A percentile compares a stretch with the other conserved stretches of the same genome.
phyloP scores from a whole-genome alignment of 2,888 invertebrate genomes.

The Coelinius sp. region DNA sequence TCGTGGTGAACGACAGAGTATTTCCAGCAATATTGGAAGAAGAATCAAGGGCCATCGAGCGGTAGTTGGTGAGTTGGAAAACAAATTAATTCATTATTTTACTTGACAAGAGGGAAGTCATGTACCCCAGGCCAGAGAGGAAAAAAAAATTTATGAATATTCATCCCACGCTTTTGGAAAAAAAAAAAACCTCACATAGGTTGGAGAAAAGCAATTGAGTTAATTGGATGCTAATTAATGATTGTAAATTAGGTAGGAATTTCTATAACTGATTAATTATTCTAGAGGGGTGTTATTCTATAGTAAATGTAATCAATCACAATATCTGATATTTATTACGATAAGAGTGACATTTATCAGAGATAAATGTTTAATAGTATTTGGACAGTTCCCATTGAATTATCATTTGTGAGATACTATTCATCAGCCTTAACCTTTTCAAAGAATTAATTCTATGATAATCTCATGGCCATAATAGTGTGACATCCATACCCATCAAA shows the following conservation, averaged over 20 bases:
- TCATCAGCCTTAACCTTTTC: not conserved
- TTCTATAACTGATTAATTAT: not conserved
- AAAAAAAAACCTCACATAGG: not conserved
- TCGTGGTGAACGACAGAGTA: slow-evolving; percentile 73
- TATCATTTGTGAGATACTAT: not conserved
- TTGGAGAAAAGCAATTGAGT: not conserved
- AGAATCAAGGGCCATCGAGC: slow-evolving; percentile 83
- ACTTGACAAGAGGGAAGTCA: not conserved
- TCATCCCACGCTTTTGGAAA: not conserved
- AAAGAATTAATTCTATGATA: not conserved
- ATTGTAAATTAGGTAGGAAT: not conserved
- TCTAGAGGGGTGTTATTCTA: too few species aligned
- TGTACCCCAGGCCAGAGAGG: not conserved
- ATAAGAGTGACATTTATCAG: not conserved
- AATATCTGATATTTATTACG: too few species aligned
- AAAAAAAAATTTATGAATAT: not conserved
- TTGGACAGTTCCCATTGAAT: not conserved
- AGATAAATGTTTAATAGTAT: not conserved
- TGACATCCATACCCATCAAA: not conserved
- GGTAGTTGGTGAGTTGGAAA: slow-evolving; percentile 78
- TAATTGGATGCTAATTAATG: not conserved
- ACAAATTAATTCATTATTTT: not conserved
- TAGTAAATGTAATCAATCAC: not conserved
- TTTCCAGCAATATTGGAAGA: slow-evolving; percentile 83
- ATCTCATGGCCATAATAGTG: not conserved